Evolutionary conservation across 2,888 invertebrate genomes (phyloP), one percentile per base, ranked within the genome.

Genomic region (Smittia aterrima): DNA sequence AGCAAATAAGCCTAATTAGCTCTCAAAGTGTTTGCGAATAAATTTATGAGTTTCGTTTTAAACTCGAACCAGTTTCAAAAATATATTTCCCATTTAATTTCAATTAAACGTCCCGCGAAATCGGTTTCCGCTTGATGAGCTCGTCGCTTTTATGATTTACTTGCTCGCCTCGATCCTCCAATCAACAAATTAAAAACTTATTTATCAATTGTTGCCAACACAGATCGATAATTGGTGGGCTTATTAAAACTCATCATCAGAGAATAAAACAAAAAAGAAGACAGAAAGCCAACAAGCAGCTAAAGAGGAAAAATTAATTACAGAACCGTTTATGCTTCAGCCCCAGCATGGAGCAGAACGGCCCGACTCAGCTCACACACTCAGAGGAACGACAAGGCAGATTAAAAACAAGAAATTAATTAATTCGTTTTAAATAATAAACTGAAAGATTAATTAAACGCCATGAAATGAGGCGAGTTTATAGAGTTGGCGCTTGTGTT

Each of bases 391-490:
- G 9, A 20, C 9, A 20, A 58, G 18, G 20, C 18, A 22, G 22
- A 20, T 58, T 58, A 58, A 58, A 58, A 58, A 4, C 58, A 22
- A 58, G 22, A 58, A 58, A 58, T 54, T 54, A 70, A 70, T 68
- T 68, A 68, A 68, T 68, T 68, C 68, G 54, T 54, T 70, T 70
- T 70, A 70, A 70, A 54, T 70, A 70, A 70, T 70, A 70, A 70
- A 70, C 70, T 70, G 70, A 70, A 54, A 70, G 70, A 70, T 70
- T 70, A 70, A 70, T 70, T 70, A 70, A 70, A 70, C 70, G 70
- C 70, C 70, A 70, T 27, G 68, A 68, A 68, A 68, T 68, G 68
- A 68, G 68, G 41, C 68, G 27, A 70, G 70, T 70, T 70, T 70
- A 70, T 70, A 70, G 70, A 58, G 41, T 70, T 70, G 70, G 53